Evolutionary conservation across 2,797 vertebrate species (phyloP), one percentile per base, ranked within the genome.

Genomic region (Heliangelus exortis): DNA sequence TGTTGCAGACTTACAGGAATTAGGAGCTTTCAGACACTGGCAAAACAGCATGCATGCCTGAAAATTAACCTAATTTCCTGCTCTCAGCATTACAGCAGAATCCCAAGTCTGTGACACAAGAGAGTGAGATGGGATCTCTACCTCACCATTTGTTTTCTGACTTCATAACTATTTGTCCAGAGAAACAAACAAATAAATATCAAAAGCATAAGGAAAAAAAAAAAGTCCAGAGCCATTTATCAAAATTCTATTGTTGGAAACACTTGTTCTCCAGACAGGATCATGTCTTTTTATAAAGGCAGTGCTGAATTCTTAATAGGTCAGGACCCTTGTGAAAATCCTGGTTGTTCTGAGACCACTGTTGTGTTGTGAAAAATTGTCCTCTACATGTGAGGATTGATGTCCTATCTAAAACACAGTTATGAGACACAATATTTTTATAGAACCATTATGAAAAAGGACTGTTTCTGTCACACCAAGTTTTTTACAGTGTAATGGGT

Each of bases 1-100:
- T 3, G 10, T 50, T 84, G 23, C 76, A 96, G 79, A 66, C 73
- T 85, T 80, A 39, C 0, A 69, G 84, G 94, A 87, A 81, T 78
- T 33, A 83, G n/a, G 34, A 85, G n/a, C 34, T 88, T 88, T 95
- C 82, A 93, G 74, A 62, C 36, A 51, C 51, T 80, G 76, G 84
- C 33, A 83, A 85, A 92, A 26, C 41, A 74, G 33, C 68, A 75
- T 1, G 9, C 31, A n/a, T 83, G 23, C 50, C 73, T 83, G 61
- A 92, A 91, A 85, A 89, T 87, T 65, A 84, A 69, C 51, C 62
- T 77, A 4, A 86, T 88, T 92, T 93, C 79, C 83, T 90, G 67
- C 66, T 25, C 25, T 86, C 55, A 43, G 34, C 22, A 50, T 58
- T 75, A 59, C 34, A 81, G 66, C 48, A 81, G 51, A 69, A 75